These are phyloP conservation scores for Zaprionus bogoriensis DNA, from an alignment of 2,888 invertebrate genomes.

Conservation along the genomic window DNA sequence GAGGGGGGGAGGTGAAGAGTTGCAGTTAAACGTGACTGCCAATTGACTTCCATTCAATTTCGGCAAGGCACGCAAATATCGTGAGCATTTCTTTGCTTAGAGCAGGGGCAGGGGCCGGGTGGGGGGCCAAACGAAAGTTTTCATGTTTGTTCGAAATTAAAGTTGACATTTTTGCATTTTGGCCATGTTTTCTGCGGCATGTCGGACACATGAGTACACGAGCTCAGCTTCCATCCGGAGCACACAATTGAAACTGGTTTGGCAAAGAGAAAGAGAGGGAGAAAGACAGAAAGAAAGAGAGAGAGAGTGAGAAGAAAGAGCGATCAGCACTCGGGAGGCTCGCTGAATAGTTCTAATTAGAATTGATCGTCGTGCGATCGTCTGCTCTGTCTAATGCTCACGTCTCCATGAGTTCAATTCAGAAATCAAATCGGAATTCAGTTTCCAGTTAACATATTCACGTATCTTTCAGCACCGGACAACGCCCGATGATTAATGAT, in stretches of 20 bases:
- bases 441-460: not conserved
- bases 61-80: constrained; percentile 69
- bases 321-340: too few relatives aligned
- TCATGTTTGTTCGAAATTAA: constrained; percentile 32
- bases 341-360: constrained; percentile 76
- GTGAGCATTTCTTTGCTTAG: constrained; percentile 53
- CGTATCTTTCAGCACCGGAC: not conserved
- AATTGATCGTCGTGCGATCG: constrained; percentile 64
- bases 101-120: not conserved
- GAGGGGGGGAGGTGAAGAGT: not conserved
- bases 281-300: too few relatives aligned
- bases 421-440: constrained; percentile 20
- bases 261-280: too few relatives aligned
- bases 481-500: constrained; percentile 66
- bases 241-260: constrained; percentile 49
- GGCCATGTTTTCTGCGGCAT: constrained; percentile 34
- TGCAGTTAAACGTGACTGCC: constrained; percentile 64
- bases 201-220: not conserved
- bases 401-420: constrained; percentile 49
- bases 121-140: constrained; percentile 59
- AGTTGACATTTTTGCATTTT: constrained; percentile 38
- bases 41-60: constrained; percentile 76
- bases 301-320: too few relatives aligned
- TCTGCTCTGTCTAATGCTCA: constrained; percentile 32
- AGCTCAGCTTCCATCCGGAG: not conserved